Evolutionary conservation across 2,888 invertebrate genomes (phyloP).

Genomic region (Drosophila prostipennis): DNA sequence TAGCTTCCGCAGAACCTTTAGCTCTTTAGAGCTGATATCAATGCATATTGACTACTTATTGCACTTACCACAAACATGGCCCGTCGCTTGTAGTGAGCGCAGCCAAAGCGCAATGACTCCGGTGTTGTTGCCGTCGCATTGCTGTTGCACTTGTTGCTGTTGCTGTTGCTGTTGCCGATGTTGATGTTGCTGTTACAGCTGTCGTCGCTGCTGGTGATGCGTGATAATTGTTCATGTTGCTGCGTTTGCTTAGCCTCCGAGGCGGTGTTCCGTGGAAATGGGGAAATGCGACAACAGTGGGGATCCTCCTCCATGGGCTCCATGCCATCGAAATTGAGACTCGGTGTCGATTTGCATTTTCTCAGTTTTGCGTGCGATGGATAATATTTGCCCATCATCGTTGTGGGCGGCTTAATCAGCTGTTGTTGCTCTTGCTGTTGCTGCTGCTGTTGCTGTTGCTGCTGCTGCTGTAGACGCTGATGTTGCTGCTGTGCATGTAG

Average conservation of each 20-base stretch:
- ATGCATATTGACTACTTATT: not conserved
- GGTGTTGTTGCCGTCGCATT: slow-evolving; percentile 49
- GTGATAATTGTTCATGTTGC: slow-evolving; percentile 53
- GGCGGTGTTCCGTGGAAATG: slow-evolving; percentile 46
- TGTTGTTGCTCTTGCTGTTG: too few species aligned
- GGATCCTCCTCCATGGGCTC: slow-evolving; percentile 37
- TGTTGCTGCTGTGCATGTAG: not conserved
- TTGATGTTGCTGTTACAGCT: slow-evolving; percentile 40
- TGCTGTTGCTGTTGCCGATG: slow-evolving; percentile 9
- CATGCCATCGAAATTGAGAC: slow-evolving; percentile 51
- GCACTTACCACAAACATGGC: slow-evolving; percentile 93
- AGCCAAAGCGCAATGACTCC: slow-evolving; percentile 85
- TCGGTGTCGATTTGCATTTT: slow-evolving; percentile 73
- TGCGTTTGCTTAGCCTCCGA: slow-evolving; percentile 50
- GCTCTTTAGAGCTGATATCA: not conserved
- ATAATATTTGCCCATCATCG: slow-evolving; percentile 38
- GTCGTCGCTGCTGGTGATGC: slow-evolving; percentile 30
- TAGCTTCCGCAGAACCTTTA: not conserved
- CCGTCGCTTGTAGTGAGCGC: slow-evolving; percentile 93
- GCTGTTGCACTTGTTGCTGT: slow-evolving; percentile 14
- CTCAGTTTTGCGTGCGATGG: slow-evolving; percentile 49
- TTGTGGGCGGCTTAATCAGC: slow-evolving; percentile 68
- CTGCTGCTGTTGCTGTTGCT: slow-evolving; percentile 1
- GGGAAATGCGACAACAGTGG: slow-evolving; percentile 25
- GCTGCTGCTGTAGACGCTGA: not conserved